Evolutionary conservation across 2,797 vertebrate genomes (phyloP).

Genomic region (Cryptoblepharus egeriae): DNA sequence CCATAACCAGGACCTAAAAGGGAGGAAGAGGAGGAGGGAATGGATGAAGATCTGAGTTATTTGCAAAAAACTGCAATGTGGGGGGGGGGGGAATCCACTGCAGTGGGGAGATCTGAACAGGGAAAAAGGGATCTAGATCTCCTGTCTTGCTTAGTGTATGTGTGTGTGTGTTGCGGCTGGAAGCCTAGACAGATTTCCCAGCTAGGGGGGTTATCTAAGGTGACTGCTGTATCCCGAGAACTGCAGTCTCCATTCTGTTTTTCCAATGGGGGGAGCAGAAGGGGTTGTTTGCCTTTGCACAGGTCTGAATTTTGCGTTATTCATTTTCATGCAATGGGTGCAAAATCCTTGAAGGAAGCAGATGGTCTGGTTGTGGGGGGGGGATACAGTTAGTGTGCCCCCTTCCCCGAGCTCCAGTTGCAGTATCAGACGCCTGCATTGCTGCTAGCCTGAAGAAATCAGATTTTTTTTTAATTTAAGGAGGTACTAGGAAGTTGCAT

Average conservation of each 20-base stretch:
- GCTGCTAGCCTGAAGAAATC: background rate
- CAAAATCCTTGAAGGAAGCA: background rate
- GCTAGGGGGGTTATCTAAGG: slow-evolving; percentile 28
- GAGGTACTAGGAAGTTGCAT: background rate
- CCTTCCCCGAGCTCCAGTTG: background rate
- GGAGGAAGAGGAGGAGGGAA: no score
- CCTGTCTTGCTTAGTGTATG: background rate
- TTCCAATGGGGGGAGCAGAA: background rate
- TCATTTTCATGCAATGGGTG: background rate
- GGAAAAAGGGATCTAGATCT: background rate
- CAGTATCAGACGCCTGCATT: slow-evolving; percentile 8
- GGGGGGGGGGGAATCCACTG: background rate
- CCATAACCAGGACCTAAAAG: no score
- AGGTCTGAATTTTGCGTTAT: background rate
- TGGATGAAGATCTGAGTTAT: no score
- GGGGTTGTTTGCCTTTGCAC: background rate
- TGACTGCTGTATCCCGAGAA: slow-evolving; percentile 5
- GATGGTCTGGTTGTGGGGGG: background rate
- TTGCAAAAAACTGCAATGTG: background rate
- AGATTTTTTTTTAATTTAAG: background rate
- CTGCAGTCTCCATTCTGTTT: background rate
- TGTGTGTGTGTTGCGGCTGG: slow-evolving; percentile 3
- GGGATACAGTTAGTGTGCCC: background rate
- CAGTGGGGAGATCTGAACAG: background rate
- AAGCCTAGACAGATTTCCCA: background rate